Conservation (phyloP, 2,888 invertebrate genomes). For the Chrysodeixis includens region DNA sequence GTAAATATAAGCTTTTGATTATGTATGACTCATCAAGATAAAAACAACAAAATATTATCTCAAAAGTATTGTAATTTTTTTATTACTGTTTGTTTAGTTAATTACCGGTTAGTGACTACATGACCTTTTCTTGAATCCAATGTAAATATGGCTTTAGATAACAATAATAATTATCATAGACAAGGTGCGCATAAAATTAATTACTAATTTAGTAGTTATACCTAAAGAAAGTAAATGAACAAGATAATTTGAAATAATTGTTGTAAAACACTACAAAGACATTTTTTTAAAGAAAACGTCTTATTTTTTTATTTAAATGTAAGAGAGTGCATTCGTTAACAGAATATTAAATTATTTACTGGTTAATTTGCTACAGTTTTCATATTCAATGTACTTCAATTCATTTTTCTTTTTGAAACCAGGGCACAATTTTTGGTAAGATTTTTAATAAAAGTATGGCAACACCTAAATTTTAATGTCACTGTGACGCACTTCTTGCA, state of each 20-base stretch:
- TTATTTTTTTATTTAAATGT: too few species aligned
- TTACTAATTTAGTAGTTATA: conserved; percentile 37
- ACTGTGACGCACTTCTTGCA: conserved; percentile 39
- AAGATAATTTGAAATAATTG: neutral
- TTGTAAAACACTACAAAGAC: neutral
- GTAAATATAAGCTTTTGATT: too few species aligned
- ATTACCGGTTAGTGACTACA: neutral
- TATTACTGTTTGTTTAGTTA: neutral
- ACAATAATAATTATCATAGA: conserved; percentile 41
- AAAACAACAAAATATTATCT: neutral
- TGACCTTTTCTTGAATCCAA: neutral
- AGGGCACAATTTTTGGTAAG: conserved; percentile 9
- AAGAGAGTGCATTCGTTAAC: too few species aligned
- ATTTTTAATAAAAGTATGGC: neutral
- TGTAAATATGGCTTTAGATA: conserved; percentile 29
- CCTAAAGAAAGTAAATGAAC: neutral
- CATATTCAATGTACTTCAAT: too few species aligned
- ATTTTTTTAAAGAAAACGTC: too few species aligned
- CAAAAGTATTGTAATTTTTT: neutral
- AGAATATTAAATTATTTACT: too few species aligned
- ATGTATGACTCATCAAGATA: neutral
- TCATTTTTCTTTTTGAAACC: too few species aligned
- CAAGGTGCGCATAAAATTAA: conserved; percentile 14
- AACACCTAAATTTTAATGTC: conserved; percentile 42
- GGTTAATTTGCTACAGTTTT: too few species aligned